Evolutionary conservation across 2,888 invertebrate species (phyloP).

Genomic region (Synergus japonicus): DNA sequence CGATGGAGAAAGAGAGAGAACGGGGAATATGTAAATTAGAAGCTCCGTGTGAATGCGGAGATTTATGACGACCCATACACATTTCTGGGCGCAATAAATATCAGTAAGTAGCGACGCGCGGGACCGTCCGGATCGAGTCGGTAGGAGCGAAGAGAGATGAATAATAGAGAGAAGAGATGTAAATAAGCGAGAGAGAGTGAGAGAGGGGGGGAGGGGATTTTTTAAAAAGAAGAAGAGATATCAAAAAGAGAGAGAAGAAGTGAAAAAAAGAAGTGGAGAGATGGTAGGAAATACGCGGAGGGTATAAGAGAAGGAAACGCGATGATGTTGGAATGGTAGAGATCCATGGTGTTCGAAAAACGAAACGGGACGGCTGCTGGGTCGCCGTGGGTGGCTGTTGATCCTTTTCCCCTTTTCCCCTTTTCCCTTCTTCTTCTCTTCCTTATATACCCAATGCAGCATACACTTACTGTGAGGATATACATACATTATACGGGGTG

Average conservation of each 20-base stretch:
- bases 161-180: constrained; percentile 40
- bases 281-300: constrained; percentile 43
- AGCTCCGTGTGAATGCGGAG: constrained; percentile 77
- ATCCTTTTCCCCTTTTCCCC: constrained; percentile 57
- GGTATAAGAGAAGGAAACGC: constrained; percentile 17
- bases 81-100: constrained; percentile 78
- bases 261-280: constrained; percentile 21
- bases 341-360: constrained; percentile 50
- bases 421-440: constrained; percentile 54
- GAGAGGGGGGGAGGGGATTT: neutral
- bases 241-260: neutral
- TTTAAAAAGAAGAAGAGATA: constrained; percentile 1
- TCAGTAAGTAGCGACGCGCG: constrained; percentile 76
- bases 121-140: constrained; percentile 66
- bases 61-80: constrained; percentile 76
- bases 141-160: constrained; percentile 42
- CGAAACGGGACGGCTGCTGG: constrained; percentile 57
- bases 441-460: constrained; percentile 39
- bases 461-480: constrained; percentile 9
- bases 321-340: constrained; percentile 38
- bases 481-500: neutral
- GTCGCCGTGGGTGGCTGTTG: constrained; percentile 64
- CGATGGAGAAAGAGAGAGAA: constrained; percentile 52
- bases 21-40: constrained; percentile 76
- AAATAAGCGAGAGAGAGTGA: constrained; percentile 45